Base-by-base conservation (phyloP, 2,888 invertebrate genomes). In the Unio pictorum region DNA sequence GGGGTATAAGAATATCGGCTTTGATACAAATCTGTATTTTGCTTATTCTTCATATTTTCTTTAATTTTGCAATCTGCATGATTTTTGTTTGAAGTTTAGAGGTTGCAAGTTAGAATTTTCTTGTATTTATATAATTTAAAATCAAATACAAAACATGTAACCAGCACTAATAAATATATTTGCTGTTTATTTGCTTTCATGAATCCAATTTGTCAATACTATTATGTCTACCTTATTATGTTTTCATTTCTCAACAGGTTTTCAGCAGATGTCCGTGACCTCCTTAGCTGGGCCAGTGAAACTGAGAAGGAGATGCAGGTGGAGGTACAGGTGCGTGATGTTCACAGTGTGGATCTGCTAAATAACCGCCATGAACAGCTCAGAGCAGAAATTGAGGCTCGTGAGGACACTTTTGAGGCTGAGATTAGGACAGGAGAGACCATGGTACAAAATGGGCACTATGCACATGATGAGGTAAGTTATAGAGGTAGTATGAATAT, bases 291-390 rank as follows among this genome's bases (percentile, higher is more conserved):
- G 98, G 95, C 96, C 0, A 92, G 93, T 20, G 93, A 94, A 69
- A 91, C 96, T 20, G 93, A 95, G 20, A 93, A 94, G 0, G 92
- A 95, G 30, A 93, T 96, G 91, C 93, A 93, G 74, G 94, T 95
- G 0, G 95, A 95, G 83, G 95, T 95, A 82, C 94, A 94, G 86
- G 90, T 91, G 0, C 93, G 96, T 59, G 98, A 98, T 88, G 97
- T 98, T 0, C 96, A 96, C 85, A 98, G 99, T 63, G 99, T 99
- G 5, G 98, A 99, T 88, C 92, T 99, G 30, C 92, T 99, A 67
- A 98, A 99, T 96, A 99, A 98, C 91, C 97, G 98, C 91, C 99
- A 99, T 91, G 98, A 98, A 89, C 97, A 96, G 79, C 92, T 99
- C 73, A 98, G 98, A 91, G 98, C 99, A 4, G 99, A 99, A 92